A percentile compares a stretch with the other conserved stretches of the same genome.
phyloP scores from a whole-genome alignment of 2,797 vertebrate species.

The Macroramphosus scolopax region DNA sequence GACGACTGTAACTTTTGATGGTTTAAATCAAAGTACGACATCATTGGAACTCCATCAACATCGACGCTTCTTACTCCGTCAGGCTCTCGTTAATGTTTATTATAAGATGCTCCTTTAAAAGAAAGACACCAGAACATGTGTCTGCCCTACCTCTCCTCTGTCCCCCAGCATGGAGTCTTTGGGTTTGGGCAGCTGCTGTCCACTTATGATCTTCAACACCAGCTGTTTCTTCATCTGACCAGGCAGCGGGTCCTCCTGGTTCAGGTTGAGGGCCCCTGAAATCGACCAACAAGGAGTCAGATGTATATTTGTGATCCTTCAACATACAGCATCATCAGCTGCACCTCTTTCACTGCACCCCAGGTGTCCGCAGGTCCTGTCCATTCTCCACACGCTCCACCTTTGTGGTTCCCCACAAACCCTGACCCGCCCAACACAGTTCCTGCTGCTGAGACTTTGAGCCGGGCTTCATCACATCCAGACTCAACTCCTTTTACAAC shows the following conservation, averaged over 20 bases:
- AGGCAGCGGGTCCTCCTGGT: constrained; percentile 86
- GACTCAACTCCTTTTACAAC: too few relatives aligned
- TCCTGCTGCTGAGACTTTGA: too few relatives aligned
- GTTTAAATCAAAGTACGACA: too few relatives aligned
- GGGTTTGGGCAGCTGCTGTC: constrained; percentile 98
- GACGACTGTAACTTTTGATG: too few relatives aligned
- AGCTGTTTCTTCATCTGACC: constrained; percentile 92
- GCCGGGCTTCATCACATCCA: too few relatives aligned
- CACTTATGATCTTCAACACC: constrained; percentile 92
- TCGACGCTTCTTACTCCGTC: too few relatives aligned
- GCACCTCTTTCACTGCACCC: neutral
- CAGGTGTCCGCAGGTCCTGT: neutral
- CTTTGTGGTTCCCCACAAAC: too few relatives aligned
- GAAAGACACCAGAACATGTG: neutral
- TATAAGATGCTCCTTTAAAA: neutral
- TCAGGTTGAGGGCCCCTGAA: constrained; percentile 89
- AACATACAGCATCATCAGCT: neutral
- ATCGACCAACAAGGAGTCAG: neutral
- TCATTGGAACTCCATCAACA: too few relatives aligned
- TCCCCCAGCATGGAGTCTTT: constrained; percentile 97
- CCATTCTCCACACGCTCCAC: neutral
- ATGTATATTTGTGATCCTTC: neutral
- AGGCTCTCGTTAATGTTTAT: neutral
- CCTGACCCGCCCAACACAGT: too few relatives aligned
- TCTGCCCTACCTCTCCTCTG: constrained; percentile 86